Conservation (phyloP, 2,888 invertebrate species). For the Bombylius major region DNA sequence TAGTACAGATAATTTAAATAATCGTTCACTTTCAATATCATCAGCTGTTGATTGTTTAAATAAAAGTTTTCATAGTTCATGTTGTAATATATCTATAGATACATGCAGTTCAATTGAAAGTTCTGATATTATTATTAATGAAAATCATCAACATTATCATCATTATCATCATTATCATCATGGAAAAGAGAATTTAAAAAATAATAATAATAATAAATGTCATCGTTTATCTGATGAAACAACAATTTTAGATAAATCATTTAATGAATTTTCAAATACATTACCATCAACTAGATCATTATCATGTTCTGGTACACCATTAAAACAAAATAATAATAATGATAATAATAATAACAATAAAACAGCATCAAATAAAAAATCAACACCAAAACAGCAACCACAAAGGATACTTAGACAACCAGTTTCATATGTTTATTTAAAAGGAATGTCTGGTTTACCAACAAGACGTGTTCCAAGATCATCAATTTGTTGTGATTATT, state of each 20-base stretch:
- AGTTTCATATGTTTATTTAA: constrained; percentile 66
- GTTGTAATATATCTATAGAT: not conserved
- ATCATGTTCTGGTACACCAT: constrained; percentile 43
- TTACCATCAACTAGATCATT: constrained; percentile 39
- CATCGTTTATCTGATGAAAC: too few species aligned
- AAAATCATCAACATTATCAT: too few species aligned
- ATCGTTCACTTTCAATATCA: constrained; percentile 29
- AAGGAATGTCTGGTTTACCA: constrained; percentile 67
- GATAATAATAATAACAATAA: not conserved
- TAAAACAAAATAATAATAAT: constrained; percentile 12
- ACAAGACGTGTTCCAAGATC: constrained; percentile 65
- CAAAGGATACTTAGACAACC: constrained; percentile 67
- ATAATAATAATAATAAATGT: too few species aligned
- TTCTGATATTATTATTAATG: too few species aligned
- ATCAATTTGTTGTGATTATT: constrained; percentile 32
- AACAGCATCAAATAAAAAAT: not conserved
- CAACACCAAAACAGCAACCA: constrained; percentile 37
- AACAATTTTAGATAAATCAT: too few species aligned
- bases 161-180: too few species aligned
- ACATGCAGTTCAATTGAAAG: not conserved
- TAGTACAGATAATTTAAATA: constrained; percentile 7
- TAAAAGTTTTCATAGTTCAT: not conserved
- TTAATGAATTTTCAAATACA: constrained; percentile 22
- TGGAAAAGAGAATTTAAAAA: too few species aligned
- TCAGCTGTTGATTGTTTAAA: constrained; percentile 26